Evolutionary conservation across 53 echinoderm and acorn worm genomes (phyloP).

Genomic region (Arbacia lixula): DNA sequence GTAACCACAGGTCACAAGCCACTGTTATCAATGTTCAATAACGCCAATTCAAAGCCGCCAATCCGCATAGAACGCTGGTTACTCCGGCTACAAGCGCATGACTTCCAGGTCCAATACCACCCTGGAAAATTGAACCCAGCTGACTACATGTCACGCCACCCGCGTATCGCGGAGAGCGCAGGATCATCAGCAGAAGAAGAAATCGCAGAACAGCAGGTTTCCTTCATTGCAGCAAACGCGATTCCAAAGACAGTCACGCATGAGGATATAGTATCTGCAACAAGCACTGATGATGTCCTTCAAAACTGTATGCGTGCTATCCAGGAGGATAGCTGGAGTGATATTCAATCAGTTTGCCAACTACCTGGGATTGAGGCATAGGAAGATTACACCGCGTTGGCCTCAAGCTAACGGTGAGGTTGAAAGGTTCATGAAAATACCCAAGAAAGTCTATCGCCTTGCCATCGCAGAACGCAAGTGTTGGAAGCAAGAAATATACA

Average conservation of each 20-base stretch:
- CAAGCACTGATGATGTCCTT: conserved; percentile 33
- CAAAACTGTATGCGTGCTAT: conserved; percentile 59
- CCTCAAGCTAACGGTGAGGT: conserved; percentile 77
- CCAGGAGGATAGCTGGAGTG: conserved; percentile 37
- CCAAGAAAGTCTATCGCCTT: conserved; percentile 63
- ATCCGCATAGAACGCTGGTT: conserved; percentile 67
- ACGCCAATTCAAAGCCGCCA: conserved; percentile 33
- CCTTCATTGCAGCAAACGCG: conserved; percentile 27
- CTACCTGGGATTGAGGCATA: conserved; percentile 70
- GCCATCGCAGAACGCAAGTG: conserved; percentile 50
- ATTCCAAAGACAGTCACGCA: conserved; percentile 44
- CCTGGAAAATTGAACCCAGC: conserved; percentile 67
- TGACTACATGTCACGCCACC: conserved; percentile 70
- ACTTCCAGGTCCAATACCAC: conserved; percentile 28
- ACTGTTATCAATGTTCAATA: conserved; percentile 36
- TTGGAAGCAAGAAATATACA: conserved; percentile 66
- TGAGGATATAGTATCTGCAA: background rate
- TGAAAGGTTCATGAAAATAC: conserved; percentile 66
- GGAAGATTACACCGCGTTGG: conserved; percentile 67
- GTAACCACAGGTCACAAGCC: conserved; percentile 59
- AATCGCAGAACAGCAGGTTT: conserved; percentile 15
- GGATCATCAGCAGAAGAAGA: conserved; percentile 27
- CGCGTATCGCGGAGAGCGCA: too few relatives aligned
- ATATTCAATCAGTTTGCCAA: conserved; percentile 53
- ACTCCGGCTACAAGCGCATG: conserved; percentile 13